phyloP scores from a whole-genome alignment of 2,888 invertebrate species.

The Catocala nupta region DNA sequence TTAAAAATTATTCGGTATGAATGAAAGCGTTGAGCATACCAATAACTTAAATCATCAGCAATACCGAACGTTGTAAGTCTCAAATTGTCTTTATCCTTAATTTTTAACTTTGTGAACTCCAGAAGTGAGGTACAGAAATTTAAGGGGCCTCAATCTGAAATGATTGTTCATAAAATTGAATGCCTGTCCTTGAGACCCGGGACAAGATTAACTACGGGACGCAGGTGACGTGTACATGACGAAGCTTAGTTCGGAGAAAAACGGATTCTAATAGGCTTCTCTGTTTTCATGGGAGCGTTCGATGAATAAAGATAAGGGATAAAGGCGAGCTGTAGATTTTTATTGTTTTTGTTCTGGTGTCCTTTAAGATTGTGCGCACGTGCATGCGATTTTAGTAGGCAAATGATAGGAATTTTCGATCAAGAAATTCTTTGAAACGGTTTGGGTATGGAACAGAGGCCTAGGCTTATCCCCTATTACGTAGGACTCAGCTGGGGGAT shows the following conservation, averaged over 20 bases:
- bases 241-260: constrained; percentile 8
- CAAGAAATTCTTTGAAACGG: too few relatives aligned
- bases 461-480: too few relatives aligned
- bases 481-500: too few relatives aligned
- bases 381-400: too few relatives aligned
- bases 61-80: not conserved
- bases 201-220: constrained; percentile 10
- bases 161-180: constrained; percentile 21
- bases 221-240: constrained; percentile 17
- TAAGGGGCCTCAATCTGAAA: constrained; percentile 8
- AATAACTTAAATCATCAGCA: not conserved
- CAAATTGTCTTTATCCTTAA: not conserved
- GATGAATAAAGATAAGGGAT: not conserved
- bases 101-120: constrained; percentile 7
- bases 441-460: too few relatives aligned
- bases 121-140: not conserved
- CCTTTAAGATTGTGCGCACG: too few relatives aligned
- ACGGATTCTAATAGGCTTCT: constrained; percentile 5
- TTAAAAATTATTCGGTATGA: too few relatives aligned
- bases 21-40: not conserved
- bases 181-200: constrained; percentile 10
- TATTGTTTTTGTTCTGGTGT: too few relatives aligned
- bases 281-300: not conserved
- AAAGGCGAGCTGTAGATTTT: too few relatives aligned
- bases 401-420: too few relatives aligned